Percentiles rank a stretch among this genome's conserved stretches.
phyloP scores from a whole-genome alignment of 2,797 vertebrate species.

The Melanotaenia maccullochi region DNA sequence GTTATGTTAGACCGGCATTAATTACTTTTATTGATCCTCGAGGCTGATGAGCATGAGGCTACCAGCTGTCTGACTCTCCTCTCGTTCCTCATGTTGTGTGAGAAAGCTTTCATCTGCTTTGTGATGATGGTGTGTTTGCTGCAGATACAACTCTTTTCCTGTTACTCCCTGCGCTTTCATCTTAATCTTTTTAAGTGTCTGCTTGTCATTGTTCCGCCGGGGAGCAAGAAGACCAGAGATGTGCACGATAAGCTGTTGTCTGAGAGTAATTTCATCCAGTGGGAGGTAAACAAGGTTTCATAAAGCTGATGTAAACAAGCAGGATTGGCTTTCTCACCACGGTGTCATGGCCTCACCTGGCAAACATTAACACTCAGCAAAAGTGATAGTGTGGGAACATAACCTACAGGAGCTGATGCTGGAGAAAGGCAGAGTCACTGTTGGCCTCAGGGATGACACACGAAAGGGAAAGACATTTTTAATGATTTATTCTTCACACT shows the following conservation, averaged over 20 bases:
- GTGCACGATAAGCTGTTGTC: constrained; percentile 46
- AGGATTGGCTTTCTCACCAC: constrained; percentile 35
- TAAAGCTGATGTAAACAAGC: constrained; percentile 63
- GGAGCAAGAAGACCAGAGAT: constrained; percentile 34
- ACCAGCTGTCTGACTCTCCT: constrained; percentile 48
- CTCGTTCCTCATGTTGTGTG: constrained; percentile 32
- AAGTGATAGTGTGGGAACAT: constrained; percentile 4
- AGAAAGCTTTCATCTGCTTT: constrained; percentile 25
- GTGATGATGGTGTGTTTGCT: constrained; percentile 18
- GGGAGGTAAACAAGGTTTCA: constrained; percentile 49
- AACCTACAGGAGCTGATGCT: not conserved
- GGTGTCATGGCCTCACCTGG: constrained; percentile 30
- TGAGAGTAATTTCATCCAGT: constrained; percentile 33
- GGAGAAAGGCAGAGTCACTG: constrained; percentile 1
- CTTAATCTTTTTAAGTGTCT: constrained; percentile 57
- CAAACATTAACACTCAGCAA: constrained; percentile 39
- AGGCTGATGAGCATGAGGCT: constrained; percentile 40
- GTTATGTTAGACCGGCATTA: constrained; percentile 49
- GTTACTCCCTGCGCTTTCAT: constrained; percentile 20
- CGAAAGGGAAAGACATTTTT: no score
- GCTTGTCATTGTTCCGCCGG: constrained; percentile 45
- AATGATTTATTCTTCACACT: no score
- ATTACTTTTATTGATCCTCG: constrained; percentile 71
- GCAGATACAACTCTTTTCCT: constrained; percentile 23
- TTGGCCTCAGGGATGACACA: not conserved